Conservation (phyloP, 1,140 invertebrate species). For the Calosoma granatense region DNA sequence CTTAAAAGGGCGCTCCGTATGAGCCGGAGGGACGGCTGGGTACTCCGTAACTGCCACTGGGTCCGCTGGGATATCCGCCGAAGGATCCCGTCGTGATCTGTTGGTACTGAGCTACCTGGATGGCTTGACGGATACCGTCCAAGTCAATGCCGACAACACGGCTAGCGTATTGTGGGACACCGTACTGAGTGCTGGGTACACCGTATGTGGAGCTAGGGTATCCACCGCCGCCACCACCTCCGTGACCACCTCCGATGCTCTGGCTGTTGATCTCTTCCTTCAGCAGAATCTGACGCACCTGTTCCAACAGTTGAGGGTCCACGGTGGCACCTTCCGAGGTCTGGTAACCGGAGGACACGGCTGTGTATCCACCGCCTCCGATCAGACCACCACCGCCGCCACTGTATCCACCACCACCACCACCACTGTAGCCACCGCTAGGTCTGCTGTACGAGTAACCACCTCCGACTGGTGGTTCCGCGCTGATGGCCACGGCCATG, state of each 20-base stretch:
- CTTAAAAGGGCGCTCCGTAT: constrained; percentile 46
- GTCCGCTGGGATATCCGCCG: constrained; percentile 46
- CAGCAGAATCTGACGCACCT: constrained; percentile 69
- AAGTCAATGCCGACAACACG: constrained; percentile 64
- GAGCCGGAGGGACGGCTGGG: constrained; percentile 40
- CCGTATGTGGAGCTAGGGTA: constrained; percentile 49
- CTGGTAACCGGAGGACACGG: constrained; percentile 60
- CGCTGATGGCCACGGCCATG: constrained; percentile 43
- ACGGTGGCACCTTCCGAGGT: constrained; percentile 68
- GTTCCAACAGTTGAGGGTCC: constrained; percentile 63
- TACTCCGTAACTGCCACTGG: constrained; percentile 32
- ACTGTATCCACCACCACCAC: constrained; percentile 34
- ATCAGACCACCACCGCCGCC: constrained; percentile 32
- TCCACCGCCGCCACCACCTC: constrained; percentile 39
- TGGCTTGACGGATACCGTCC: constrained; percentile 63
- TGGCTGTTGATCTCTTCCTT: constrained; percentile 61
- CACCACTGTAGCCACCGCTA: constrained; percentile 37
- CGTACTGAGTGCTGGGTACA: constrained; percentile 45
- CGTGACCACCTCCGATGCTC: constrained; percentile 35
- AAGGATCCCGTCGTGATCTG: constrained; percentile 33
- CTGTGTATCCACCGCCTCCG: constrained; percentile 58
- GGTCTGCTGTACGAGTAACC: constrained; percentile 55
- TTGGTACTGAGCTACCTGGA: constrained; percentile 43
- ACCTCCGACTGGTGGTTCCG: constrained; percentile 49
- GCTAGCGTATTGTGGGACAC: constrained; percentile 42